A percentile compares a stretch with the other conserved stretches of the same genome.
Evolutionary conservation across 1,140 invertebrate species (phyloP).

Genomic region (Zaprionus davidi): DNA sequence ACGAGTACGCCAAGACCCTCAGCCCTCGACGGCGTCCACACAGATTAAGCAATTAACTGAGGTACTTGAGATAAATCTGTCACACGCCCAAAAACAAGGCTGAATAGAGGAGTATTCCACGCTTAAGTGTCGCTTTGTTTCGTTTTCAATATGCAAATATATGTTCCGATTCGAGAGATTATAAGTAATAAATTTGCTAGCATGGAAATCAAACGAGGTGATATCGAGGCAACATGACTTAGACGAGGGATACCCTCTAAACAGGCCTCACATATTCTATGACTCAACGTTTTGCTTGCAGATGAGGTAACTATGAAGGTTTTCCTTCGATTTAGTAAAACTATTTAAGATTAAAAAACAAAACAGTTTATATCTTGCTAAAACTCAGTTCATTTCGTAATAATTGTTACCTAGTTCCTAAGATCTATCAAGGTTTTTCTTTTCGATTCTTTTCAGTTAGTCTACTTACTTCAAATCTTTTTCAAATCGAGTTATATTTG

Average conservation of each 20-base stretch:
- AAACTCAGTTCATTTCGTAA: too few relatives aligned
- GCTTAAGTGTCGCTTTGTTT: neutral
- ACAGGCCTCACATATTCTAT: neutral
- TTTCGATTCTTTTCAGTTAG: too few relatives aligned
- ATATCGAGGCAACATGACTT: neutral
- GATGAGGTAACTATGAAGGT: neutral
- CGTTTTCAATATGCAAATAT: neutral
- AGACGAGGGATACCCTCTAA: neutral
- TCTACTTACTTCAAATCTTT: neutral
- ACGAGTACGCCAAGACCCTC: slow-evolving; percentile 2
- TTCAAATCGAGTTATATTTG: neutral
- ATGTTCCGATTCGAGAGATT: neutral
- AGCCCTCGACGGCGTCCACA: slow-evolving; percentile 17
- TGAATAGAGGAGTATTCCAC: neutral
- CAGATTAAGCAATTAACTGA: slow-evolving; percentile 80
- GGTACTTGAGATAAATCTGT: slow-evolving; percentile 70
- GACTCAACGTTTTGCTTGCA: neutral
- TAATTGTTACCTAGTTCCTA: too few relatives aligned
- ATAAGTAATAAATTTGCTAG: neutral
- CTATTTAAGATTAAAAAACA: too few relatives aligned
- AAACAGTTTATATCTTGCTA: too few relatives aligned
- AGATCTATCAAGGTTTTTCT: too few relatives aligned
- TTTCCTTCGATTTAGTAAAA: neutral
- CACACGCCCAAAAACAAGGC: slow-evolving; percentile 3
- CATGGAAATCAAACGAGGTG: slow-evolving; percentile 51